Percentiles rank a stretch among this genome's conserved stretches.
Conservation (phyloP, 2,888 invertebrate genomes). For the Xestia rhomboidea region DNA sequence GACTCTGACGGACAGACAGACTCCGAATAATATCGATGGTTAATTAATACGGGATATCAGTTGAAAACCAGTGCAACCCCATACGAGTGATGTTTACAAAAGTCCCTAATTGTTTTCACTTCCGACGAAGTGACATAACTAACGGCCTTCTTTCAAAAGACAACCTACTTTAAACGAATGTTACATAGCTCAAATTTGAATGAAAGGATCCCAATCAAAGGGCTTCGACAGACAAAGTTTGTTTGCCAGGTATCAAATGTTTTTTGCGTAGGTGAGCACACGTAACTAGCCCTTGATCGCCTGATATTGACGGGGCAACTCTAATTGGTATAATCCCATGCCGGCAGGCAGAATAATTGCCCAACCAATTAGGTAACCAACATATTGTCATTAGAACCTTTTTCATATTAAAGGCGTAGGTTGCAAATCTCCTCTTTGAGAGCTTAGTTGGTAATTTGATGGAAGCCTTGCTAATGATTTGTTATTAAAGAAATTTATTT, state of each 20-base stretch:
- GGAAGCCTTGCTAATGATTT: slow-evolving; percentile 21
- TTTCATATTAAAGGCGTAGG: slow-evolving; percentile 27
- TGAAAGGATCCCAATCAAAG: neutral
- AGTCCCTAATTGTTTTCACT: slow-evolving; percentile 24
- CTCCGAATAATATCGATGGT: slow-evolving; percentile 21
- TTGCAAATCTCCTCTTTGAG: slow-evolving; percentile 32
- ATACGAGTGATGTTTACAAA: slow-evolving; percentile 33
- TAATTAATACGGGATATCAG: slow-evolving; percentile 46
- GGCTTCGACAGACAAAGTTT: neutral
- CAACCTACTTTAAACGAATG: neutral
- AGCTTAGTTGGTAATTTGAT: slow-evolving; percentile 31
- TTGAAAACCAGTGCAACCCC: slow-evolving; percentile 31
- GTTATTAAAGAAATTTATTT: neutral
- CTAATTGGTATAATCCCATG: slow-evolving; percentile 59
- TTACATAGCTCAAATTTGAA: neutral
- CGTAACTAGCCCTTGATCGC: slow-evolving; percentile 18
- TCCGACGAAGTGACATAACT: slow-evolving; percentile 12
- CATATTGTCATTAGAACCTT: slow-evolving; percentile 7
- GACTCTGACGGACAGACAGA: slow-evolving; percentile 2
- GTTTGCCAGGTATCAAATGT: slow-evolving; percentile 41
- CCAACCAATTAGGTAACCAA: slow-evolving; percentile 43
- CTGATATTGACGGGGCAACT: slow-evolving; percentile 25
- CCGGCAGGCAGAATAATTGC: slow-evolving; percentile 39
- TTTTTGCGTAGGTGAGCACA: slow-evolving; percentile 28
- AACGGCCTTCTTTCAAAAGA: neutral